phyloP scores from a whole-genome alignment of 1,140 invertebrate species.

The Cherax quadricarinatus region DNA sequence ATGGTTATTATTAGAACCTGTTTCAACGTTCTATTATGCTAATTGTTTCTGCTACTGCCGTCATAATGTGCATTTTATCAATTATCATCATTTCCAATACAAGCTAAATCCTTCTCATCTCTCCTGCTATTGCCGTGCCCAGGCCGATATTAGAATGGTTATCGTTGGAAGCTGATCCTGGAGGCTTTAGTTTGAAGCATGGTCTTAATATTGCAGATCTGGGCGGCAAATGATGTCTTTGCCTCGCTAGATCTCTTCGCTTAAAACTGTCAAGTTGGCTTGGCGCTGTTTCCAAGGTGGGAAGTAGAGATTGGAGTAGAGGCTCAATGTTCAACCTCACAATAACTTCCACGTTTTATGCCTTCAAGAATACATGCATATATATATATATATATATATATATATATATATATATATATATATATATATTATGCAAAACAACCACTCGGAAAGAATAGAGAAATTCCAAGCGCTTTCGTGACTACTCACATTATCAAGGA shows the following conservation, averaged over 20 bases:
- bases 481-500: too few relatives aligned
- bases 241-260: not conserved
- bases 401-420: too few relatives aligned
- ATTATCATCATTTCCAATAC: not conserved
- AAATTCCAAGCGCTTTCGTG: too few relatives aligned
- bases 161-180: not conserved
- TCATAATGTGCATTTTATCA: not conserved
- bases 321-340: too few relatives aligned
- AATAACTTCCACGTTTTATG: too few relatives aligned
- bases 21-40: not conserved
- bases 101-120: not conserved
- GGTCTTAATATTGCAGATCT: not conserved
- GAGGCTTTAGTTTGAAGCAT: not conserved
- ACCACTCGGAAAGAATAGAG: too few relatives aligned
- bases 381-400: too few relatives aligned
- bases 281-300: not conserved
- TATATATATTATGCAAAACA: too few relatives aligned
- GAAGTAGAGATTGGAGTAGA: too few relatives aligned
- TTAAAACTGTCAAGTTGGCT: slow-evolving; percentile 1
- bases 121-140: not conserved
- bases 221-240: not conserved
- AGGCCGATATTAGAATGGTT: not conserved
- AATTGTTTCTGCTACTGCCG: not conserved
- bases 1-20: not conserved
- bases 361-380: too few relatives aligned